phyloP scores from a whole-genome alignment of 2,797 vertebrate genomes.

The Perdix hodgsoniae region DNA sequence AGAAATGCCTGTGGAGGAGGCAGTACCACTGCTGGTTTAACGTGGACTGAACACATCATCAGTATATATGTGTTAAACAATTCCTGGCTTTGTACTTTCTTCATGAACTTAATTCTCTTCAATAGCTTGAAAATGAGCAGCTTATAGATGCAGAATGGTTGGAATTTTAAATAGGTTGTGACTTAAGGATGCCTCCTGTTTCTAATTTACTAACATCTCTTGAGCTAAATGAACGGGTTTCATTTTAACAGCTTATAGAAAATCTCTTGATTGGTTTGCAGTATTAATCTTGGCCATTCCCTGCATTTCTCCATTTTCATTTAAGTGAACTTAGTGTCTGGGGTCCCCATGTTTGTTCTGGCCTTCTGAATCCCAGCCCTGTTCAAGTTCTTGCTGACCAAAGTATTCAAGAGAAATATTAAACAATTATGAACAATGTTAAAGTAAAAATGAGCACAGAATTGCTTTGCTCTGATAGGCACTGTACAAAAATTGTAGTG shows the following conservation, averaged over 20 bases:
- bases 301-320: not conserved
- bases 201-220: constrained; percentile 16
- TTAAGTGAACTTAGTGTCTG: not conserved
- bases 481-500: not conserved
- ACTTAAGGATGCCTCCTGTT: constrained; percentile 32
- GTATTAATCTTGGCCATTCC: not conserved
- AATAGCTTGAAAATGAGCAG: not conserved
- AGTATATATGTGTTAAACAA: not conserved
- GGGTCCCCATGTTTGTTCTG: not conserved
- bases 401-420: not conserved
- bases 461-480: not conserved
- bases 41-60: not conserved
- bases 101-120: not conserved
- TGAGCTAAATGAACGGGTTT: constrained; percentile 20
- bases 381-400: not conserved
- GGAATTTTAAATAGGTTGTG: constrained; percentile 48
- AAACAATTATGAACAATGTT: not conserved
- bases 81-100: not conserved
- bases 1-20: not conserved
- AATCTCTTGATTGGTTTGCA: not conserved
- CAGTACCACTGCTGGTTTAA: not conserved
- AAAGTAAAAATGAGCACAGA: not conserved
- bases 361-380: not conserved
- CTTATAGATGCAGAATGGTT: constrained; percentile 40
- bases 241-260: not conserved